These are phyloP conservation scores for Oncorhynchus clarkii DNA, from an alignment of 2,113 vertebrate species.

Conservation along the genomic window DNA sequence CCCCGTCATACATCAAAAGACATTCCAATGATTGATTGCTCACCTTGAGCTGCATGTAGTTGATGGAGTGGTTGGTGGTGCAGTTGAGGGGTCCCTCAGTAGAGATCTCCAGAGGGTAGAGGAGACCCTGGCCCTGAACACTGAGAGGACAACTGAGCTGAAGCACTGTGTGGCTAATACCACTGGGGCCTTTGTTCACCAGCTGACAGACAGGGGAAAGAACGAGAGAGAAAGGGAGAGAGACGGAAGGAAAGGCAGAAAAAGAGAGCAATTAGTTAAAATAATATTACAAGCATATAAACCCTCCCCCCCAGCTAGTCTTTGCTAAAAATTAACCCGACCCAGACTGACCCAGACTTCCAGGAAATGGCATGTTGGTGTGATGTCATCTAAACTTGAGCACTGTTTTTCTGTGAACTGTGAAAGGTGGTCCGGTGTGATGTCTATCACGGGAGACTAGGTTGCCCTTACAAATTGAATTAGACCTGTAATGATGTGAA, in stretches of 20 bases:
- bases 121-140: slow-evolving; percentile 66
- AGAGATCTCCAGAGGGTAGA: slow-evolving; percentile 79
- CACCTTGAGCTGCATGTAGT: slow-evolving; percentile 77
- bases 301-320: not conserved
- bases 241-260: not conserved
- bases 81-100: slow-evolving; percentile 81
- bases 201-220: slow-evolving; percentile 63
- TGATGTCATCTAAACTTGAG: not conserved
- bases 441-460: too few species aligned
- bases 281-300: not conserved
- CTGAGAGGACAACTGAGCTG: slow-evolving; percentile 80
- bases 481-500: not conserved
- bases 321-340: not conserved
- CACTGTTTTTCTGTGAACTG: not conserved
- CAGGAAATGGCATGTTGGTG: not conserved
- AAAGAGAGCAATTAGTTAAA: not conserved
- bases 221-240: slow-evolving; percentile 3
- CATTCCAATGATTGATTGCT: slow-evolving; percentile 25
- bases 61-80: slow-evolving; percentile 71
- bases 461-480: not conserved
- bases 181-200: slow-evolving; percentile 84
- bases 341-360: not conserved
- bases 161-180: slow-evolving; percentile 78
- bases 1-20: too few species aligned
- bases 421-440: not conserved